Evolutionary conservation across 2,113 vertebrate genomes (phyloP).

Genomic region (Bucco capensis): DNA sequence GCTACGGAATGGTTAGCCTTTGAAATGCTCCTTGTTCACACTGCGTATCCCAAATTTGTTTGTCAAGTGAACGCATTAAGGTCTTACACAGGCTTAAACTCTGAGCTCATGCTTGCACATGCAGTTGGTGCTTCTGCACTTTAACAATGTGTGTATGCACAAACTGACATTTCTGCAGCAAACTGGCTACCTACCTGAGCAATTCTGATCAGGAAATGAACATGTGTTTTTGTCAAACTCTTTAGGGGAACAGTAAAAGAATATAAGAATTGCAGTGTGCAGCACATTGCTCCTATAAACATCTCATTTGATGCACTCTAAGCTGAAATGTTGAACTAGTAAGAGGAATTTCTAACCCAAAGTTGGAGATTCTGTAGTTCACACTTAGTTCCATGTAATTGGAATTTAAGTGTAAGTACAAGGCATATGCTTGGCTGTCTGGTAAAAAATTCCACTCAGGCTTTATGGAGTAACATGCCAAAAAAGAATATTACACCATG

Average conservation of each 20-base stretch:
- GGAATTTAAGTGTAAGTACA: constrained; percentile 19
- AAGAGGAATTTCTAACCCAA: not conserved
- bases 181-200: not conserved
- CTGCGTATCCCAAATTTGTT: not conserved
- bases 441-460: constrained; percentile 43
- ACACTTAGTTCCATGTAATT: not conserved
- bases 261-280: not conserved
- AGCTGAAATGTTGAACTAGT: not conserved
- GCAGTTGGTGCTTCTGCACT: not conserved
- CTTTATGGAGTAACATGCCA: constrained; percentile 28
- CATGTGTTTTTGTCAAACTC: not conserved
- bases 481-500: constrained; percentile 15
- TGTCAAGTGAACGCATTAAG: not conserved
- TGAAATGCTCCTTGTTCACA: not conserved
- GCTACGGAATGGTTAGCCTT: not conserved
- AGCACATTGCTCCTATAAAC: not conserved
- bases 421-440: constrained; percentile 39
- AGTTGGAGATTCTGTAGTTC: not conserved
- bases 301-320: not conserved
- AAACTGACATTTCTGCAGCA: not conserved
- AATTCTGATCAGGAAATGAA: not conserved
- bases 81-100: not conserved
- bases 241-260: not conserved
- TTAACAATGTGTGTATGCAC: not conserved
- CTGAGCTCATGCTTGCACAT: not conserved